Percentiles rank a stretch among this genome's conserved stretches.
phyloP scores from a whole-genome alignment of 2,888 invertebrate genomes.

The Slavum lentiscoides region DNA sequence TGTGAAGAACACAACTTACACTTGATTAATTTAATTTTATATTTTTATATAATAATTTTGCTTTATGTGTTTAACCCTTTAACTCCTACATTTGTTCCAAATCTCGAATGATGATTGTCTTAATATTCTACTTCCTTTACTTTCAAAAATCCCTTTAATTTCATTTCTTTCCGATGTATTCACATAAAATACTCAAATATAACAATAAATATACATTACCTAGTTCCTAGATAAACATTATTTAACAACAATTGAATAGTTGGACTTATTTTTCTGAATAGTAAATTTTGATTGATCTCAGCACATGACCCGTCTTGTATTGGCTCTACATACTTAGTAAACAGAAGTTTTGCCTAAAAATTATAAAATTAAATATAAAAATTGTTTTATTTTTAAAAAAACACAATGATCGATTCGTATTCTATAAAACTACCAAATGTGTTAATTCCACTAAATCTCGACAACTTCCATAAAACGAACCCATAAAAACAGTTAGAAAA shows the following conservation, averaged over 20 bases:
- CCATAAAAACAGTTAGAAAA: slow-evolving; percentile 80
- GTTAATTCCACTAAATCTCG: slow-evolving; percentile 82
- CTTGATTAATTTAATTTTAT: too few relatives aligned
- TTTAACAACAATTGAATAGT: slow-evolving; percentile 75
- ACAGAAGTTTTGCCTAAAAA: slow-evolving; percentile 62
- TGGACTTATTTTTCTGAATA: slow-evolving; percentile 81
- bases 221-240: slow-evolving; percentile 74
- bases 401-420: slow-evolving; percentile 15
- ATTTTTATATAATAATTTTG: too few relatives aligned
- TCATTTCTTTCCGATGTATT: not conserved
- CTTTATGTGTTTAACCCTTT: too few relatives aligned
- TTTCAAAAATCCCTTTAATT: not conserved
- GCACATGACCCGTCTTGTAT: slow-evolving; percentile 62
- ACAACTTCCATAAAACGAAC: slow-evolving; percentile 82
- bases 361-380: slow-evolving; percentile 54
- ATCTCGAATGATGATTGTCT: not conserved
- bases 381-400: slow-evolving; percentile 33
- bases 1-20: too few relatives aligned
- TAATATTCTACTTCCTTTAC: not conserved
- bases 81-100: too few relatives aligned
- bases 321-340: slow-evolving; percentile 78
- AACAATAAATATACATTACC: slow-evolving; percentile 47
- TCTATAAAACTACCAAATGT: slow-evolving; percentile 74
- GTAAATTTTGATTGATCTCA: slow-evolving; percentile 62
- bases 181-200: not conserved